Evolutionary conservation across 1,140 invertebrate species (phyloP).

Genomic region (Pollicipes pollicipes): DNA sequence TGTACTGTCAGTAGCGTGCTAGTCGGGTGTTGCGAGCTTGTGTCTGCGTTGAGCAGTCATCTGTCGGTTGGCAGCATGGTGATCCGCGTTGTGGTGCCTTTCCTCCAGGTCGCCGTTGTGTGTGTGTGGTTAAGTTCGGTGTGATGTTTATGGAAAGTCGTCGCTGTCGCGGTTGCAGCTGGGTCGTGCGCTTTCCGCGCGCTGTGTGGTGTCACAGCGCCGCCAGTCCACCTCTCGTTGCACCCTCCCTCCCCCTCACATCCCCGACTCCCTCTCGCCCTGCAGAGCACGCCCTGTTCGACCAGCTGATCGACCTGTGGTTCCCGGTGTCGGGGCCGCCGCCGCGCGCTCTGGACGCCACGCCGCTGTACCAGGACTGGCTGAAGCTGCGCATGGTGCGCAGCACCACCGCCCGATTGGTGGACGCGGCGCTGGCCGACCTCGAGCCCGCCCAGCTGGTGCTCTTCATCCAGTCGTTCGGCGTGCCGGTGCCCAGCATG

Average conservation of each 20-base stretch:
- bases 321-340: constrained; percentile 30
- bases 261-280: constrained; percentile 18
- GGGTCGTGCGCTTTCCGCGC: no score
- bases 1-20: no score
- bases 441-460: constrained; percentile 76
- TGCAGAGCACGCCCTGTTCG: constrained; percentile 26
- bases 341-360: constrained; percentile 66
- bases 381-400: constrained; percentile 81
- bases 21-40: no score
- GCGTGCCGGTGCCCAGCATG: constrained; percentile 79
- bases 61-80: no score
- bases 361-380: constrained; percentile 82
- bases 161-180: no score
- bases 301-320: constrained; percentile 51
- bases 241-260: constrained; percentile 6
- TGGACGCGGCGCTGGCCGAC: constrained; percentile 69
- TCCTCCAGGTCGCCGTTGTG: no score
- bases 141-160: no score
- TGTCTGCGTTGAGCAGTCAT: no score
- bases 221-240: no score
- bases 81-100: no score
- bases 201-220: no score
- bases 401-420: constrained; percentile 57
- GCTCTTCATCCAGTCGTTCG: constrained; percentile 88
- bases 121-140: no score